Evolutionary conservation across 2,113 vertebrate species (phyloP).

Genomic region (Sylvicapra grimmia): DNA sequence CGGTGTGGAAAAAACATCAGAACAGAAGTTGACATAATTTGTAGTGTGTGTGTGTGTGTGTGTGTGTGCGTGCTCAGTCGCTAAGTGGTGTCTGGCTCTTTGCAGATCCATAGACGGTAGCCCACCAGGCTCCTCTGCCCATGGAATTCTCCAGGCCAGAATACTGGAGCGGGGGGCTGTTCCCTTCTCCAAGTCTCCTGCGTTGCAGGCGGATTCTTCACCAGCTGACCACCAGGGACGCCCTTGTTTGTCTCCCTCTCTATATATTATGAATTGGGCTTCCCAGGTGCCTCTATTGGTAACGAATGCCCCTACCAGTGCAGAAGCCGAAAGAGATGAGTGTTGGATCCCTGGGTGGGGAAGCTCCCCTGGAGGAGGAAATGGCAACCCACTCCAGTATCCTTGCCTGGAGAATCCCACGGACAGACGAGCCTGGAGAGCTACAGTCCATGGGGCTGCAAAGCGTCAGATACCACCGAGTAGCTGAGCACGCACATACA

Average conservation of each 20-base stretch:
- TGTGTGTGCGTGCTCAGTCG: fast-evolving
- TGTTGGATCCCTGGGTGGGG: fast-evolving
- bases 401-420: background rate
- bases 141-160: background rate
- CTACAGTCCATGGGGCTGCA: fast-evolving
- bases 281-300: fast-evolving
- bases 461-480: background rate
- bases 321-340: background rate
- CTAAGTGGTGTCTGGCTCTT: background rate
- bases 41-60: too few species aligned
- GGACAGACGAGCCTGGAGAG: fast-evolving
- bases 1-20: too few species aligned
- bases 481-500: fast-evolving
- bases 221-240: background rate
- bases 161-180: background rate
- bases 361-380: background rate
- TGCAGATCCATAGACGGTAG: background rate
- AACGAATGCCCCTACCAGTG: background rate
- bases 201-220: background rate
- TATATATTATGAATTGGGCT: background rate
- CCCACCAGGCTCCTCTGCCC: background rate
- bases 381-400: background rate
- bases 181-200: background rate
- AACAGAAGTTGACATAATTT: too few species aligned
- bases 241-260: background rate